Conservation (phyloP, 2,888 invertebrate species). For the Meghimatium bilineatum region DNA sequence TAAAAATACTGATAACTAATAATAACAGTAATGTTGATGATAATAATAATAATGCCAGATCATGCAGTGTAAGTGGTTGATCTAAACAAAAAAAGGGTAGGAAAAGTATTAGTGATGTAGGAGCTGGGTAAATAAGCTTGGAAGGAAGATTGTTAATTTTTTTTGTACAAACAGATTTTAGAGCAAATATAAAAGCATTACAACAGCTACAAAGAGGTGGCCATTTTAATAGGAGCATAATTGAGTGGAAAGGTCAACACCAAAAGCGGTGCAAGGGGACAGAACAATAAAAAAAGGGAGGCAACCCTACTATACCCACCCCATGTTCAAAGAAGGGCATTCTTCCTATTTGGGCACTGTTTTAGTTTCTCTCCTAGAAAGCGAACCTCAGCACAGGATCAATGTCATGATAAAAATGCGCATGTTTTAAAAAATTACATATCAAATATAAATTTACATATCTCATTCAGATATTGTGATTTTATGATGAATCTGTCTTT, state of each 20-base stretch:
- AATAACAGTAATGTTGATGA: no score
- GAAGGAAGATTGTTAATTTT: slow-evolving; percentile 13
- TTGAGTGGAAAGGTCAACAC: slow-evolving; percentile 46
- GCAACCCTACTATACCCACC: slow-evolving; percentile 49
- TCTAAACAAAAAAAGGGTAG: slow-evolving; percentile 32
- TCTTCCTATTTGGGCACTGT: slow-evolving; percentile 38
- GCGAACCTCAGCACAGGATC: slow-evolving; percentile 27
- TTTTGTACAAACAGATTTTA: slow-evolving; percentile 41
- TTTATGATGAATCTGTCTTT: slow-evolving; percentile 43
- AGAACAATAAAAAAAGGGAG: slow-evolving; percentile 48
- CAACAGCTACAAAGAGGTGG: slow-evolving; percentile 45
- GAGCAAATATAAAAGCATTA: slow-evolving; percentile 45
- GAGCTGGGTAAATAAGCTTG: slow-evolving; percentile 31
- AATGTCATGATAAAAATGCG: slow-evolving; percentile 2
- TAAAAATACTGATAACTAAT: no score
- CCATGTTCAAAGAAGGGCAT: slow-evolving; percentile 44
- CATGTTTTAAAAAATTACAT: background rate
- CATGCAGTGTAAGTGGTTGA: slow-evolving; percentile 43
- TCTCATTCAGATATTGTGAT: background rate
- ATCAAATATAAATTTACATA: slow-evolving; percentile 13
- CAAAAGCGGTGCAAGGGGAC: slow-evolving; percentile 51
- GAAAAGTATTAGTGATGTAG: slow-evolving; percentile 37
- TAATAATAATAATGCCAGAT: slow-evolving; percentile 16
- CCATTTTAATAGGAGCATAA: slow-evolving; percentile 44
- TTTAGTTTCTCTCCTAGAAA: slow-evolving; percentile 42